A percentile compares a stretch with the other conserved stretches of the same genome.
phyloP scores from a whole-genome alignment of 2,797 vertebrate species.

The Sciurus carolinensis region DNA sequence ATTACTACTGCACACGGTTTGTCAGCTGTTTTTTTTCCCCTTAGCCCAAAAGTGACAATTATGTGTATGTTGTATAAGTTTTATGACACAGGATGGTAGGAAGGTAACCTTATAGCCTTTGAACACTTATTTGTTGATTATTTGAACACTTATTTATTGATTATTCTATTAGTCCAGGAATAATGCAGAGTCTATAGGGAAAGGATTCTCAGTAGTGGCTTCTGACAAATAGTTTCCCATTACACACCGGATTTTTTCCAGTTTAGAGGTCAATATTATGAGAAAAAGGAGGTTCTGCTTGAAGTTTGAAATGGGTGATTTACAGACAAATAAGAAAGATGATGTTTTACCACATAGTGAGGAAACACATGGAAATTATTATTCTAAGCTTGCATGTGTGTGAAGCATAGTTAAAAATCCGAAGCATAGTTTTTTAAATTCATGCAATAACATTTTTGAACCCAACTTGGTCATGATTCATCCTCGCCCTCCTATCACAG shows the following conservation, averaged over 20 bases:
- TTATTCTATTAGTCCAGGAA: background rate
- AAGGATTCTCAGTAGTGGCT: background rate
- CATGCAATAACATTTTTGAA: constrained; percentile 5
- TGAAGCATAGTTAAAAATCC: background rate
- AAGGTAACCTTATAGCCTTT: background rate
- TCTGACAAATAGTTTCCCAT: constrained; percentile 23
- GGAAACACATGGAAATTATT: constrained; percentile 1
- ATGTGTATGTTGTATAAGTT: background rate
- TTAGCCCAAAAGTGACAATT: constrained; percentile 29
- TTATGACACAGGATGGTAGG: background rate
- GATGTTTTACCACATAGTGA: constrained; percentile 38
- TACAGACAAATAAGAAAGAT: constrained; percentile 41
- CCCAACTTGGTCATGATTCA: background rate
- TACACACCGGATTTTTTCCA: background rate
- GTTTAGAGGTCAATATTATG: constrained; percentile 33
- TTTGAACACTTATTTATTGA: constrained; percentile 15
- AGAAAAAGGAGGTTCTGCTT: background rate
- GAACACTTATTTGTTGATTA: constrained; percentile 16
- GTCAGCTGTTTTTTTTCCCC: background rate
- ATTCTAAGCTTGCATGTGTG: background rate
- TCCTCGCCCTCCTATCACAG: background rate
- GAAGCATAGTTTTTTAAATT: background rate
- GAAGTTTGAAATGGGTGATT: constrained; percentile 27
- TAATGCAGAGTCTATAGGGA: background rate
- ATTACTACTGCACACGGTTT: background rate